Conservation (phyloP, 2,113 vertebrate species). For the Abramis brama region DNA sequence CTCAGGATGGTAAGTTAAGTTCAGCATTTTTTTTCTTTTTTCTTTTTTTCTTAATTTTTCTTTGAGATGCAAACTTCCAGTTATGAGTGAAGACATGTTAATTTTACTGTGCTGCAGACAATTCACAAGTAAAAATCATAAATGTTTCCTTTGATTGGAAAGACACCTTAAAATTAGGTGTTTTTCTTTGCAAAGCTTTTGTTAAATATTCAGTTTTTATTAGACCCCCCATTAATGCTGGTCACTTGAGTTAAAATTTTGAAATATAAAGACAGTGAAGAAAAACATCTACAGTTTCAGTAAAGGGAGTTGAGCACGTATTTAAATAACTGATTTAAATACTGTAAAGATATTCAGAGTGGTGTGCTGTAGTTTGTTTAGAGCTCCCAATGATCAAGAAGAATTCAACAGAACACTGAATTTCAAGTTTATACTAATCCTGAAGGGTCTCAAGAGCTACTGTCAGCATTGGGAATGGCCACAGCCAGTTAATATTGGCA, state of each 20-base stretch:
- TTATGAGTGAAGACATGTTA: background rate
- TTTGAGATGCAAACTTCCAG: background rate
- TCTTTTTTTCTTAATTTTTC: background rate
- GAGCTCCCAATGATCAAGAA: background rate
- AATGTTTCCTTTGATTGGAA: background rate
- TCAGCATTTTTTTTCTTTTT: background rate
- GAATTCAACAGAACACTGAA: background rate
- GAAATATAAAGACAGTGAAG: slow-evolving; percentile 60
- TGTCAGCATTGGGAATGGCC: slow-evolving; percentile 39
- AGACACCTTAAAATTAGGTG: background rate
- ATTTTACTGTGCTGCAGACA: background rate
- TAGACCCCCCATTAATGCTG: background rate
- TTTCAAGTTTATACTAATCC: slow-evolving; percentile 18
- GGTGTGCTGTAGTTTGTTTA: background rate
- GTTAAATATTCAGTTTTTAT: background rate
- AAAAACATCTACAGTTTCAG: background rate
- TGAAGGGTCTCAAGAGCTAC: slow-evolving; percentile 28
- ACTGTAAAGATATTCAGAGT: background rate
- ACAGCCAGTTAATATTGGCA: slow-evolving; percentile 58
- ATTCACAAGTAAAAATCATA: background rate
- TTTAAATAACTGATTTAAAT: slow-evolving; percentile 4
- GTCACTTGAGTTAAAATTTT: background rate
- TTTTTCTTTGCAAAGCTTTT: background rate
- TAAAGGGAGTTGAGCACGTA: background rate
- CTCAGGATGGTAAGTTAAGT: slow-evolving; percentile 79